Conservation (phyloP, 2,797 vertebrate species). For the Naso thynnoides region DNA sequence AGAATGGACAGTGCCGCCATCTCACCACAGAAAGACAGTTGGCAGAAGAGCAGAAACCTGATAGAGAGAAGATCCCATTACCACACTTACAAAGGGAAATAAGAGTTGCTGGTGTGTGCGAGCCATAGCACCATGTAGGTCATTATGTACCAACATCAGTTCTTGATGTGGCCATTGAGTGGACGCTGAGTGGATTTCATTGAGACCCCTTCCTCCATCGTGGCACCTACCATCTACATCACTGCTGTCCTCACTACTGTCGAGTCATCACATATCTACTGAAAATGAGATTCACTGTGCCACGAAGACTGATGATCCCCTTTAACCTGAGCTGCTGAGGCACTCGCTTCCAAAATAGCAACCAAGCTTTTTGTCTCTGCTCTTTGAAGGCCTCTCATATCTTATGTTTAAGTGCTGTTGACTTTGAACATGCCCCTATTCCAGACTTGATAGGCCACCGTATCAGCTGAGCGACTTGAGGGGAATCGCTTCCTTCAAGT, state of each 20-base stretch:
- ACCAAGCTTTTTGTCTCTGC: conserved; percentile 49
- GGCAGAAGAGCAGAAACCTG: conserved; percentile 29
- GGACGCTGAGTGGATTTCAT: conserved; percentile 48
- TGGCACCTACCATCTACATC: conserved; percentile 33
- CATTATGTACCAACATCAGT: conserved; percentile 32
- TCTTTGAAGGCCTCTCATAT: conserved; percentile 63
- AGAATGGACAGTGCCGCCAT: conserved; percentile 25
- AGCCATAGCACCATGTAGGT: conserved; percentile 44
- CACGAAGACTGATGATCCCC: conserved; percentile 68
- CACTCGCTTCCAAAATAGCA: conserved; percentile 56
- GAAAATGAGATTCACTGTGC: conserved; percentile 71
- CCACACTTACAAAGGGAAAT: conserved; percentile 29
- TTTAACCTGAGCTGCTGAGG: conserved; percentile 70
- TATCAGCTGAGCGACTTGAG: conserved; percentile 53
- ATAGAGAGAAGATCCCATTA: conserved; percentile 50
- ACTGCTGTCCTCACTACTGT: conserved; percentile 48
- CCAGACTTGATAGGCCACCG: conserved; percentile 38
- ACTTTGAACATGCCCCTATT: conserved; percentile 69
- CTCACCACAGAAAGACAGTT: conserved; percentile 29
- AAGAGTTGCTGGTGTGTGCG: conserved; percentile 38
- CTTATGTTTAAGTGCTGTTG: conserved; percentile 72
- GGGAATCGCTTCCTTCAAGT: conserved; percentile 58
- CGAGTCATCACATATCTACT: conserved; percentile 72
- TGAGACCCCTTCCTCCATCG: conserved; percentile 52
- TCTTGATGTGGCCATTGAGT: conserved; percentile 27